Percentiles rank a stretch among this genome's conserved stretches.
Evolutionary conservation across 1,140 invertebrate species (phyloP).

Genomic region (Atta colombica): DNA sequence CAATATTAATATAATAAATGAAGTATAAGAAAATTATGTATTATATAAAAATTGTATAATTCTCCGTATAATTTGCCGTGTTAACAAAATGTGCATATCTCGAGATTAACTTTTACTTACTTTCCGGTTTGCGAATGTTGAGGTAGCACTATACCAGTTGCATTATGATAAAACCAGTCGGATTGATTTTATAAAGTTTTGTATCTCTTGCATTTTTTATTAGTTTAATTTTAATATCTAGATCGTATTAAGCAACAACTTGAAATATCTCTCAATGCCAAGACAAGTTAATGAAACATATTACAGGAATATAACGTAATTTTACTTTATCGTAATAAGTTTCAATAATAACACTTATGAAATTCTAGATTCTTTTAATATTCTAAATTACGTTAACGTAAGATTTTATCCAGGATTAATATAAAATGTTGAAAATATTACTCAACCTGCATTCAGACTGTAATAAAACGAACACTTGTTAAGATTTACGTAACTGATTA

Average conservation of each 20-base stretch:
- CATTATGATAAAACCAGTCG: conserved; percentile 7
- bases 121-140: not conserved
- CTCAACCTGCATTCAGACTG: not conserved
- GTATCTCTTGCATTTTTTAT: not conserved
- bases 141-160: not conserved
- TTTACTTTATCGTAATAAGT: not conserved
- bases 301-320: not conserved
- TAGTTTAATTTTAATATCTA: not conserved
- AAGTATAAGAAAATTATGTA: not conserved
- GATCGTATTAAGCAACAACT: not conserved
- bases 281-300: not conserved
- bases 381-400: not conserved
- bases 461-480: not conserved
- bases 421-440: not conserved
- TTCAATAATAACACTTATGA: no score
- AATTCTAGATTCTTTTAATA: not conserved
- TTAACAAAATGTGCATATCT: not conserved
- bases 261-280: not conserved
- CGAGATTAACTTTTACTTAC: conserved; percentile 21
- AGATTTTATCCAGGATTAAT: not conserved
- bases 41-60: not conserved
- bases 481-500: not conserved
- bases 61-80: not conserved
- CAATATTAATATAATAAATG: not conserved
- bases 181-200: conserved; percentile 2